Evolutionary conservation across 2,113 vertebrate genomes (phyloP), one percentile per base, ranked within the genome.

Genomic region (Ophthalmolycus amberensis): DNA sequence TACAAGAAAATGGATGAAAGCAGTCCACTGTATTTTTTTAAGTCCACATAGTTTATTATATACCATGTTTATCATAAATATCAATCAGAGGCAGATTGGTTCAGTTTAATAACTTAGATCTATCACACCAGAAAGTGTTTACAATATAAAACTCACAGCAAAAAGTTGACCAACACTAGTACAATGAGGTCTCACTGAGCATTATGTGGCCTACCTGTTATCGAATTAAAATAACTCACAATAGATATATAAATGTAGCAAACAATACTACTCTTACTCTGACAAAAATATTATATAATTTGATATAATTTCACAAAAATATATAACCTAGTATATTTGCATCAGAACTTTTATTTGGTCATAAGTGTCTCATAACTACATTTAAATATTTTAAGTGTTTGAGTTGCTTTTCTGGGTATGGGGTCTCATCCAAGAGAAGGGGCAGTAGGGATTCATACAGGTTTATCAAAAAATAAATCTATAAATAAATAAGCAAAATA

Each of bases 61-160:
- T 15, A 29, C 25, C 56, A 59, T 29, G 11, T 15, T 59, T 29
- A 59, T 59, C 1, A 27, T 29, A 59, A 59, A 73, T 12, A 40
- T 42, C n/a, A 42, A 48, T 65, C 67, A 58, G 32, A 78, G 73
- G 37, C 32, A 75, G 42, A 82, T 25, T 78, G 67, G 42, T 87
- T 81, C 20, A 25, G 15, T 90, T 88, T 88, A 77, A 70, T 74
- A 15, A 73, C 59, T 85, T 77, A 74, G 1, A 75, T 83, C 85
- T 80, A 80, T 83, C 37, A 86, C 62, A 89, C 32, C 62, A 71
- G 59, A 78, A 63, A 77, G 60, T 83, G 44, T 81, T 52, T 90
- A 92, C 90, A 91, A 80, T 84, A 91, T 78, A 90, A 89, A 92
- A 79, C 80, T 75, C 90, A 93, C 86, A 87, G 79, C 90, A 92